Conservation (phyloP, 2,888 invertebrate genomes). For the Saturnia pavonia region DNA sequence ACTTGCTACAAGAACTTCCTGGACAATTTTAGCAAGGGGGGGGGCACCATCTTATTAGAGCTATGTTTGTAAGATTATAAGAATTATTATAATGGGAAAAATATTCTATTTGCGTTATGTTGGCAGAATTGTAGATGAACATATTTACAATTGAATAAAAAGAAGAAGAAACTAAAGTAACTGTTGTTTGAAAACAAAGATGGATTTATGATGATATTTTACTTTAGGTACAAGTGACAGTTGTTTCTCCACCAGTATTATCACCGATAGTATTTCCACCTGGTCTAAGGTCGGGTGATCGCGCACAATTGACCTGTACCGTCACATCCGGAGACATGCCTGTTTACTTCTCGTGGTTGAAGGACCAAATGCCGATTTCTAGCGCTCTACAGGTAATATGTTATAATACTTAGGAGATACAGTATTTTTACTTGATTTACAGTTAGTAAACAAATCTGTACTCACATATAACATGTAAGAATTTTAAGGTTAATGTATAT, state of each 20-base stretch:
- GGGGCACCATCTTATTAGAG: too few species aligned
- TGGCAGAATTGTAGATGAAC: too few species aligned
- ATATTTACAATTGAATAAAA: too few species aligned
- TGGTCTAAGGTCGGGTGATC: conserved; percentile 88
- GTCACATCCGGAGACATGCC: conserved; percentile 88
- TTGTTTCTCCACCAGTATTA: conserved; percentile 88
- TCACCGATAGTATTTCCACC: conserved; percentile 92
- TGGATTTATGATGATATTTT: conserved; percentile 8
- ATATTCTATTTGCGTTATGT: too few species aligned
- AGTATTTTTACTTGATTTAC: background rate
- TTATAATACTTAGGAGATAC: background rate
- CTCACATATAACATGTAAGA: background rate
- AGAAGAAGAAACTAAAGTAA: too few species aligned
- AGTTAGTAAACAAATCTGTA: background rate
- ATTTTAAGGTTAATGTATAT: too few species aligned
- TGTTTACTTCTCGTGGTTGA: conserved; percentile 85
- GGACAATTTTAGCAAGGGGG: too few species aligned
- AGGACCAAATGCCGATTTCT: conserved; percentile 83
- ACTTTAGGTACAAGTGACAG: conserved; percentile 67
- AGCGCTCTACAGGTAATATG: conserved; percentile 83
- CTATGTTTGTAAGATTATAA: too few species aligned
- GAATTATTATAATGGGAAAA: too few species aligned
- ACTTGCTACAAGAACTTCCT: too few species aligned
- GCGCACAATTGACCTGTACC: conserved; percentile 91
- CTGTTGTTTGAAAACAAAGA: too few species aligned